Percentiles rank a stretch among this genome's conserved stretches.
phyloP scores from a whole-genome alignment of 2,113 vertebrate species.

The Reinhardtius hippoglossoides region DNA sequence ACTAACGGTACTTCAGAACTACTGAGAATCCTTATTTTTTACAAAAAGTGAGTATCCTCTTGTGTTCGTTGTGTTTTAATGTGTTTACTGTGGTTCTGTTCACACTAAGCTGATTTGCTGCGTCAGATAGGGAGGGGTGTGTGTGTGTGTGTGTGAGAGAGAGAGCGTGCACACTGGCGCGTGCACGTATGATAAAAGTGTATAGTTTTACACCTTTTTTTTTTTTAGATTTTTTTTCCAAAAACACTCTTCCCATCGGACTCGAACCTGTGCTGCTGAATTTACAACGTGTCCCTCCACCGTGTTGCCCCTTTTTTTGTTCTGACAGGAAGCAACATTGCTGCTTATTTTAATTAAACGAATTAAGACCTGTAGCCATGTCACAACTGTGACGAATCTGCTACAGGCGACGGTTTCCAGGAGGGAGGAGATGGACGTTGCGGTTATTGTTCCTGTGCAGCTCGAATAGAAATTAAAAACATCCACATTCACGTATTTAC shows the following conservation, averaged over 20 bases:
- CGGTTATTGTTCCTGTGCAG: background rate
- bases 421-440: background rate
- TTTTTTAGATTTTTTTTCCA: background rate
- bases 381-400: slow-evolving; percentile 1
- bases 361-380: slow-evolving; percentile 24
- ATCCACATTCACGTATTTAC: background rate
- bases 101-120: slow-evolving; percentile 77
- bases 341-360: too few relatives aligned
- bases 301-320: background rate
- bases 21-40: slow-evolving; percentile 79
- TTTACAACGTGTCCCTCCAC: too few relatives aligned
- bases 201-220: background rate
- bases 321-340: too few relatives aligned
- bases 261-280: background rate
- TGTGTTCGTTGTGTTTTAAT: background rate
- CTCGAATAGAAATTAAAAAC: background rate
- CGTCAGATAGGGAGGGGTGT: slow-evolving; percentile 80
- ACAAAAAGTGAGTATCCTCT: slow-evolving; percentile 78
- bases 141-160: slow-evolving; percentile 6
- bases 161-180: background rate
- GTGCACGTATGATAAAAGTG: slow-evolving; percentile 6
- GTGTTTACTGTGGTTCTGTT: slow-evolving; percentile 25
- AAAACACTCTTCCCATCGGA: background rate
- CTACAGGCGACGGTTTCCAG: background rate
- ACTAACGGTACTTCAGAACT: slow-evolving; percentile 82